Conservation (phyloP, 2,797 vertebrate species). For the Varecia variegata region DNA sequence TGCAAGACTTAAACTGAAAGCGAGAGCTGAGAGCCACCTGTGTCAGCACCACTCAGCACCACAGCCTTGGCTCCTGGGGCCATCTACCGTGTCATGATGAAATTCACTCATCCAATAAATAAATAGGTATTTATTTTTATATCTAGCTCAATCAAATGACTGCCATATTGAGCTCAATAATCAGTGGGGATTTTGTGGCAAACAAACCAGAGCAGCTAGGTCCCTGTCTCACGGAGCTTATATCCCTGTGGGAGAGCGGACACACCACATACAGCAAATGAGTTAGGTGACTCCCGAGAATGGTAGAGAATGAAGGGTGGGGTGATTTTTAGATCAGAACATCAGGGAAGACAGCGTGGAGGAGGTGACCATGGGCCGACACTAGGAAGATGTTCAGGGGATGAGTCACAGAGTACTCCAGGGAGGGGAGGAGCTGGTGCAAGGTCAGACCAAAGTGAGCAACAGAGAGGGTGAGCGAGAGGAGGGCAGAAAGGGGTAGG, state of each 20-base stretch:
- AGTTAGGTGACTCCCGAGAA: not conserved
- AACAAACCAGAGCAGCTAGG: not conserved
- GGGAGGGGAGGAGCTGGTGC: not conserved
- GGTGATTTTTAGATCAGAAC: not conserved
- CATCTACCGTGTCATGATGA: not conserved
- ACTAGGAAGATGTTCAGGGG: not conserved
- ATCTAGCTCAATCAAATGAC: not conserved
- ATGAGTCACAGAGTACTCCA: not conserved
- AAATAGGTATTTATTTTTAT: not conserved
- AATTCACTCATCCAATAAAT: not conserved
- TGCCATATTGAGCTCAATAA: not conserved
- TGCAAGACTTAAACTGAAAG: not conserved
- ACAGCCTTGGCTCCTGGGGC: not conserved
- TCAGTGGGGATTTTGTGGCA: not conserved
- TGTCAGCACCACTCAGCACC: not conserved
- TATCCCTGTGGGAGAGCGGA: not conserved
- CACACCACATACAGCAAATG: not conserved
- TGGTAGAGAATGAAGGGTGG: not conserved
- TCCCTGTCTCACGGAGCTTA: not conserved
- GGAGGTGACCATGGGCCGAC: not conserved
- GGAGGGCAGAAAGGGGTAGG: not conserved
- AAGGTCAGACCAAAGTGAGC: not conserved
- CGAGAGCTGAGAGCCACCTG: not conserved
- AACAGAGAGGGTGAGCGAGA: not conserved
- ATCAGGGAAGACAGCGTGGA: not conserved